phyloP scores from a whole-genome alignment of 1,140 invertebrate genomes.

The Oncopodura yosiiana region DNA sequence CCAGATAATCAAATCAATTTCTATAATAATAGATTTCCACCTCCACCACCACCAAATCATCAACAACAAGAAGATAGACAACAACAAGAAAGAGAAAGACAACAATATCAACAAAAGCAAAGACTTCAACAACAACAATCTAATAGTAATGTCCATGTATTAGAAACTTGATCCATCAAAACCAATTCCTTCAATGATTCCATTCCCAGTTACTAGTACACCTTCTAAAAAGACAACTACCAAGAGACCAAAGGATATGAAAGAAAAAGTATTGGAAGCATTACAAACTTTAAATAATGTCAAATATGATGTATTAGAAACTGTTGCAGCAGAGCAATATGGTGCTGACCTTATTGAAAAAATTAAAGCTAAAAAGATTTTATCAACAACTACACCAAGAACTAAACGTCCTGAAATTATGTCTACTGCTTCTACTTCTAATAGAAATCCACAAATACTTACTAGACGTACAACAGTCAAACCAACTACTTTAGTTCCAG shows the following conservation, averaged over 20 bases:
- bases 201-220: neutral
- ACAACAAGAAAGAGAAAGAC: neutral
- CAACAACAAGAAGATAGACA: constrained; percentile 8
- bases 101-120: neutral
- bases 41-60: constrained; percentile 5
- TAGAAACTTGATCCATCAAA: too few relatives aligned
- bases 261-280: constrained; percentile 25
- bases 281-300: constrained; percentile 28
- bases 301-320: constrained; percentile 27
- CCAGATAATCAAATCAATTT: neutral
- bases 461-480: neutral
- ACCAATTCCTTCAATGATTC: constrained; percentile 1
- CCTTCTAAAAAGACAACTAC: neutral
- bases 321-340: constrained; percentile 24
- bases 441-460: neutral
- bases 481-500: constrained; percentile 8
- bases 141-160: too few relatives aligned
- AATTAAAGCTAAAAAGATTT: constrained; percentile 17
- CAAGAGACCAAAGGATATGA: constrained; percentile 12
- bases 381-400: constrained; percentile 26
- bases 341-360: constrained; percentile 15
- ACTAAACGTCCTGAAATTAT: neutral
- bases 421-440: neutral
- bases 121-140: too few relatives aligned
- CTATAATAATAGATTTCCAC: neutral